Evolutionary conservation across 2,797 vertebrate genomes (phyloP).

Genomic region (Dendrocincla tyrannina): DNA sequence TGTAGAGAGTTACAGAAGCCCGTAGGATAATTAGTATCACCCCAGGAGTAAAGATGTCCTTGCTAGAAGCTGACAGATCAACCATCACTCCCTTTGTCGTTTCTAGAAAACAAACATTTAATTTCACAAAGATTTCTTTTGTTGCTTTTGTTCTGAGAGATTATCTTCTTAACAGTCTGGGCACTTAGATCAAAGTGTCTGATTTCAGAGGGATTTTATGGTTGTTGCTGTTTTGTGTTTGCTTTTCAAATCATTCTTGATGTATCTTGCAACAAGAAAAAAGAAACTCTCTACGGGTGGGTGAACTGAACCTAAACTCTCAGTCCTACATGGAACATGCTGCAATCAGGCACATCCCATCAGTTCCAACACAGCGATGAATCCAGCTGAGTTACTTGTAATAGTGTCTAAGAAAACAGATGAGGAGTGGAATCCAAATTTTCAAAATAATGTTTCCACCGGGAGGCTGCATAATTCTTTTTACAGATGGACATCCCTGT

Average conservation of each 20-base stretch:
- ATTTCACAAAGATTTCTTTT: slow-evolving; percentile 13
- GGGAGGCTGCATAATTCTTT: slow-evolving; percentile 45
- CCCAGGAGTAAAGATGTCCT: not conserved
- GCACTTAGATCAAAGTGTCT: slow-evolving; percentile 15
- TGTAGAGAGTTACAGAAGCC: not conserved
- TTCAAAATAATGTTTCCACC: slow-evolving; percentile 35
- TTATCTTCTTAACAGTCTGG: slow-evolving; percentile 21
- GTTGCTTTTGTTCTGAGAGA: slow-evolving; percentile 2
- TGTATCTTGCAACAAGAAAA: not conserved
- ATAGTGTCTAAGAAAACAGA: slow-evolving; percentile 39
- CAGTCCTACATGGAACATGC: not conserved
- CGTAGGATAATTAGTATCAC: not conserved
- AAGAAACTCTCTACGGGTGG: not conserved
- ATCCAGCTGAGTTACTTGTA: slow-evolving; percentile 39
- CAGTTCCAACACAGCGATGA: not conserved
- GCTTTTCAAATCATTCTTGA: not conserved
- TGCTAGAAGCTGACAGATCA: not conserved
- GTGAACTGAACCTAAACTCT: slow-evolving; percentile 1
- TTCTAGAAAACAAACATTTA: not conserved
- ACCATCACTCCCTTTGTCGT: not conserved
- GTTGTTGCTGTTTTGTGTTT: slow-evolving; percentile 4
- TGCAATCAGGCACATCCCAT: slow-evolving; percentile 7
- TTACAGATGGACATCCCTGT: slow-evolving; percentile 28
- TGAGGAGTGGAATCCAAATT: slow-evolving; percentile 29
- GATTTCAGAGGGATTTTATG: slow-evolving; percentile 26